phyloP scores from a whole-genome alignment of 2,113 vertebrate species.

The Gasterosteus nipponicus region DNA sequence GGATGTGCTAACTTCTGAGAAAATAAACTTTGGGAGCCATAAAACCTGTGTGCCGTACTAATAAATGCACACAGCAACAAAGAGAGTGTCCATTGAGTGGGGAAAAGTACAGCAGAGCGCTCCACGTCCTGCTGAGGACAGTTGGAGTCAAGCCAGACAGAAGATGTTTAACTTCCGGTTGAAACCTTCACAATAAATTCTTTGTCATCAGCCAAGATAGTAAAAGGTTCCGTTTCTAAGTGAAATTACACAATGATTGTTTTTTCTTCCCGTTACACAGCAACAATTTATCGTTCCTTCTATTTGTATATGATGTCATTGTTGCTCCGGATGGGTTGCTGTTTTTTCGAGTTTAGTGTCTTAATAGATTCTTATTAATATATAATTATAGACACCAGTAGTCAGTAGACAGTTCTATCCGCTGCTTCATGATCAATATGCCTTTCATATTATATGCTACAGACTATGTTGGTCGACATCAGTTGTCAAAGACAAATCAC shows the following conservation, averaged over 20 bases:
- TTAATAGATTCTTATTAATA: not conserved
- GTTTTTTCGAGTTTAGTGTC: not conserved
- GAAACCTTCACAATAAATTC: slow-evolving; percentile 35
- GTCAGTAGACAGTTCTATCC: not conserved
- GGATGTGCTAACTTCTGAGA: no score
- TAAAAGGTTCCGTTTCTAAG: not conserved
- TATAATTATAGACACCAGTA: not conserved
- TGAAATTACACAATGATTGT: not conserved
- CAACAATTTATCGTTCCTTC: not conserved
- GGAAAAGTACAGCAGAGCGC: slow-evolving; percentile 41
- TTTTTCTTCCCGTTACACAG: not conserved
- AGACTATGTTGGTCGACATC: not conserved
- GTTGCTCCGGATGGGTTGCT: not conserved
- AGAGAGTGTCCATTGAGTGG: slow-evolving; percentile 22
- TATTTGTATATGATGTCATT: not conserved
- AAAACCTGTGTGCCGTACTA: not conserved
- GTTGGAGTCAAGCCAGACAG: not conserved
- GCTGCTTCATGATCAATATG: not conserved
- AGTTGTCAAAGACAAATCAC: no score
- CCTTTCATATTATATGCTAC: not conserved
- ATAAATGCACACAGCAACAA: slow-evolving; percentile 26
- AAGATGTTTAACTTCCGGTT: slow-evolving; percentile 20
- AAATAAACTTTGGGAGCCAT: not conserved
- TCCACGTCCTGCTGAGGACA: slow-evolving; percentile 37
- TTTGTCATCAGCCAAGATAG: no score